Percentiles rank a stretch among this genome's conserved stretches.
Conservation (phyloP, 2,797 vertebrate genomes). For the Mallotus villosus region DNA sequence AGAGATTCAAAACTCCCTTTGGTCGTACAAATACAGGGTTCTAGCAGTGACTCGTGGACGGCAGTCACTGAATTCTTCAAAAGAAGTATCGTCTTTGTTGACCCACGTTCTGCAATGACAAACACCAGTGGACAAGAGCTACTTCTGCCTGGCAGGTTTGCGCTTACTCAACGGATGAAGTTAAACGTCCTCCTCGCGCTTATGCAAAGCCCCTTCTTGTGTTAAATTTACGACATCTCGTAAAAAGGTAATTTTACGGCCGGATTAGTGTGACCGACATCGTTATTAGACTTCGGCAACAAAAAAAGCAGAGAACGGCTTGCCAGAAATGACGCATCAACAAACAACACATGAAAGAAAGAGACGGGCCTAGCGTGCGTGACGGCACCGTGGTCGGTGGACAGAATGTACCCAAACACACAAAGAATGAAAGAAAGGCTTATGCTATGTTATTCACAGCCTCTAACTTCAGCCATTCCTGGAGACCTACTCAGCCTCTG, state of each 20-base stretch:
- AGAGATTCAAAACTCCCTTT: not conserved
- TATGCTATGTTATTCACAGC: conserved; percentile 33
- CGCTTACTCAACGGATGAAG: not conserved
- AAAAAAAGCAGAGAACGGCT: not conserved
- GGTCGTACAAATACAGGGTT: not conserved
- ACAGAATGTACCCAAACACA: conserved; percentile 45
- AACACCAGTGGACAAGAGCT: not conserved
- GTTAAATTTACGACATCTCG: conserved; percentile 6
- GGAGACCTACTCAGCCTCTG: conserved; percentile 25
- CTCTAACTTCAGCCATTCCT: conserved; percentile 42
- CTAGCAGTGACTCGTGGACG: not conserved
- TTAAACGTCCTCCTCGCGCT: not conserved
- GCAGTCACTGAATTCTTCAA: conserved; percentile 14
- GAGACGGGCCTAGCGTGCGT: not conserved
- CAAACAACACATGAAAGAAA: conserved; percentile 1
- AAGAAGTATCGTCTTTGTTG: not conserved
- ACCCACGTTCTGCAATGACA: not conserved
- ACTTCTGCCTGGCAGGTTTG: not conserved
- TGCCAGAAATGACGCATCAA: conserved; percentile 8
- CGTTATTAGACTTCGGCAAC: conserved; percentile 5
- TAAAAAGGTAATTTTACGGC: conserved; percentile 23
- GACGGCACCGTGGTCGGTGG: conserved; percentile 18
- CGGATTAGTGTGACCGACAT: conserved; percentile 16
- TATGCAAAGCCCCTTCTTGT: conserved; percentile 4
- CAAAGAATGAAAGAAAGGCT: conserved; percentile 45